These are phyloP conservation scores for Perognathus longimembris DNA, from an alignment of 2,113 vertebrate species.

Conservation along the genomic window DNA sequence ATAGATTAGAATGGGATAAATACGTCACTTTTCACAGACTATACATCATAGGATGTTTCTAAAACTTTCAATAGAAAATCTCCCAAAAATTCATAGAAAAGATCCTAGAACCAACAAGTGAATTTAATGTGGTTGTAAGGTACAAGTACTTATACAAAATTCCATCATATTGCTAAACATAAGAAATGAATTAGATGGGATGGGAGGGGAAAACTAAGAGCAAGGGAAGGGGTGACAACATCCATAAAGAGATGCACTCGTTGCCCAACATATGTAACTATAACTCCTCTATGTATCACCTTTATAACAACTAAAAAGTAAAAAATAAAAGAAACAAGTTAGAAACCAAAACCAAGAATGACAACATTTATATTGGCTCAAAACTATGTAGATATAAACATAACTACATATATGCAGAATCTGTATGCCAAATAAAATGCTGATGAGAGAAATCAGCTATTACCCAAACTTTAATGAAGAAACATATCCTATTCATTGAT, in stretches of 20 bases:
- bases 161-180: not conserved
- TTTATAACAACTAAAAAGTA: too few relatives aligned
- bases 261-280: too few relatives aligned
- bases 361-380: not conserved
- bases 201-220: too few relatives aligned
- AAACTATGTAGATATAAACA: not conserved
- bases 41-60: too few relatives aligned
- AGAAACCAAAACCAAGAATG: slow-evolving; percentile 35
- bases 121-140: not conserved
- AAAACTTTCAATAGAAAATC: not conserved
- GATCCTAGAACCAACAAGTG: not conserved
- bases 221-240: too few relatives aligned
- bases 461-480: slow-evolving; percentile 22
- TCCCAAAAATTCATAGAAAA: not conserved
- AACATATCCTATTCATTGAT: not conserved
- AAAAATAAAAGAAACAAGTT: not conserved
- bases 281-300: too few relatives aligned
- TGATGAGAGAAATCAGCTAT: slow-evolving; percentile 22
- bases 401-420: not conserved
- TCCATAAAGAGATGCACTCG: too few relatives aligned
- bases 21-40: not conserved
- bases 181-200: slow-evolving; percentile 26
- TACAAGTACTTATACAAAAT: not conserved
- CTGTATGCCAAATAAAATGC: slow-evolving; percentile 17
- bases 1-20: slow-evolving; percentile 48